These are phyloP conservation scores for Argyresthia albistria DNA, from an alignment of 2,888 invertebrate genomes.

Conservation along the genomic window DNA sequence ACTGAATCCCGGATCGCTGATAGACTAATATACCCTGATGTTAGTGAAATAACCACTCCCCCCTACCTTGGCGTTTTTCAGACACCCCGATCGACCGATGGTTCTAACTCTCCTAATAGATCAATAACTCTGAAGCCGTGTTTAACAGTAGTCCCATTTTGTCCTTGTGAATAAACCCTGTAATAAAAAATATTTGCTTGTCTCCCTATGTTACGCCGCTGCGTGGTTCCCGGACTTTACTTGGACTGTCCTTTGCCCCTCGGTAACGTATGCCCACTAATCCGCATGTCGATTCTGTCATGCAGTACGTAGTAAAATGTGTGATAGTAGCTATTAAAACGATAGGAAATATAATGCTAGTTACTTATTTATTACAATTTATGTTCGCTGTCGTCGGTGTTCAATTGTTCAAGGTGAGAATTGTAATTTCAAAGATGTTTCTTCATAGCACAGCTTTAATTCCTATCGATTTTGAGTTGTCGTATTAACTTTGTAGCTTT, in stretches of 20 bases:
- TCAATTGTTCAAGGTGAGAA: constrained; percentile 97
- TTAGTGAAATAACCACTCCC: constrained; percentile 35
- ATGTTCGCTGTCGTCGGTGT: constrained; percentile 99
- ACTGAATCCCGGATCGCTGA: constrained; percentile 23
- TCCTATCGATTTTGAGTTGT: no score
- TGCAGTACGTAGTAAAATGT: constrained; percentile 99
- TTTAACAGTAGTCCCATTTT: not conserved
- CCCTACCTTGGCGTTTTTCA: constrained; percentile 65
- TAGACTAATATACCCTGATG: constrained; percentile 31
- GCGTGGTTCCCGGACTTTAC: constrained; percentile 39
- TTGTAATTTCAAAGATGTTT: not conserved
- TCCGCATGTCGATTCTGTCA: constrained; percentile 23
- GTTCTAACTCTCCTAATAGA: not conserved
- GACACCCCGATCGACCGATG: not conserved
- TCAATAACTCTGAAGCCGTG: not conserved
- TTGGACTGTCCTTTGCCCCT: constrained; percentile 33
- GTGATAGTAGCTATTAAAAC: constrained; percentile 99
- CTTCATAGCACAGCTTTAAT: no score
- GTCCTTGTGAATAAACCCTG: constrained; percentile 13
- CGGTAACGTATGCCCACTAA: constrained; percentile 63
- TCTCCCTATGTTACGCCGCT: constrained; percentile 62
- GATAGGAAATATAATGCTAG: constrained; percentile 99
- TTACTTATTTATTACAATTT: constrained; percentile 99
- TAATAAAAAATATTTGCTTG: constrained; percentile 63
- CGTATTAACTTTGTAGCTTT: no score